Evolutionary conservation across 2,888 invertebrate genomes (phyloP), one percentile per base, ranked within the genome.

Genomic region (Drosophila gaucha): DNA sequence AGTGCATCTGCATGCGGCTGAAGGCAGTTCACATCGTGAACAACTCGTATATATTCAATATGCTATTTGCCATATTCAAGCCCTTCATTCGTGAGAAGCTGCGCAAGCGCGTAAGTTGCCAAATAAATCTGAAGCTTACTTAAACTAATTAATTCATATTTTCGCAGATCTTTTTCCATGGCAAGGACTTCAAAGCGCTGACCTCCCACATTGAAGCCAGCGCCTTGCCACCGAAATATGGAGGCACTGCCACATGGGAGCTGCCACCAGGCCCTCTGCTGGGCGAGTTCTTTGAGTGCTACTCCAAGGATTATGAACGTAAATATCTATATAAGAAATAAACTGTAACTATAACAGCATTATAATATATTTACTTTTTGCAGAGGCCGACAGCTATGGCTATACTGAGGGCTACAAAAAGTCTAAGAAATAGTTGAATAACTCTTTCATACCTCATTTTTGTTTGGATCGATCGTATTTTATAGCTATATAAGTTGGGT

Each of bases 21-120:
- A 97, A 97, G 91, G 96, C 94, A 0, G 94, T 98, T 3, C 97
- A 98, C 89, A 93, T 97, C 49, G 93, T 98, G n/a, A 97, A 97
- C 90, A 97, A 98, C 89, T 96, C 97, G 0, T 94, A 94, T 74
- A 93, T 97, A 66, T 97, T 98, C 92, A 97, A 96, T 88, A 95
- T 97, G 94, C 92, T 96, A 3, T 97, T 96, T 86, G 94, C 96
- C 8, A 93, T 98, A 56, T 96, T 98, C 91, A 97, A 97, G 90
- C 98, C 97, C 0, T 97, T 98, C 90, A 92, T 98, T 76, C 93
- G 95, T 72, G 96, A 97, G 88, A 97, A 97, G 92, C 92, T 97
- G 18, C 94, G 95, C 49, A 95, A 95, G 64, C 94, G 97, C 88
- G 95, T 95, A 91, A 92, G 93, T 91, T 28, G 26, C 3, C 4